Evolutionary conservation across 2,888 invertebrate species (phyloP), one percentile per base, ranked within the genome.

Genomic region (Eupithecia vulgata): DNA sequence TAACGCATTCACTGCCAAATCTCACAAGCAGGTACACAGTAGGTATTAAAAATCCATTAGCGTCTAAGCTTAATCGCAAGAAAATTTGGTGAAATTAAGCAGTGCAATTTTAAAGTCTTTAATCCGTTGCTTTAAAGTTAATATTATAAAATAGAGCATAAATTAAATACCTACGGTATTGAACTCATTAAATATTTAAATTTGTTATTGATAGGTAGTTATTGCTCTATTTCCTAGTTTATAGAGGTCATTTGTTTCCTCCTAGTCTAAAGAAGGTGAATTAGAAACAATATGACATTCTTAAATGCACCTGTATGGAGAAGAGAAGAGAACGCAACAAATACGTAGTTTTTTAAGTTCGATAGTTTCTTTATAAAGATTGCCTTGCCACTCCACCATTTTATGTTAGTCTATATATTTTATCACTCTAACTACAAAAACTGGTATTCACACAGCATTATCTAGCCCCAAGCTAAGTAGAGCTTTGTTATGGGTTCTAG

Each of bases 201-300:
- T 73, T 45, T 70, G 70, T 67, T 62, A 61, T 42, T 67, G 66
- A 74, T 67, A 62, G 61, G 72, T 72, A 77, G 48, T n/a, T 8
- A 52, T 12, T 40, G 71, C 45, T 74, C 48, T 61, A 75, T 72
- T 77, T 77, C 77, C 75, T 74, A 45, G 45, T 77, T 62, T 34
- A 34, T 68, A 71, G 71, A 74, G 75, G 75, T 74, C 72, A 74
- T 61, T 61, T 42, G 65, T 40, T 77, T 77, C 73, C 75, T 68
- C 7, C 8, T 61, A 17, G 61, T 61, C 30, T 34, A 34, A 34
- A 61, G 34, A 61, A 61, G 13, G 61, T 34, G 25, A 52, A 15
- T 17, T 17, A 61, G 13, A 61, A 61, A 7, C 34, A 34, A 61
- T 34, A 61, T 4, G 21, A 21, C 21, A 21, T 52, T 52, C 52